Evolutionary conservation across 2,888 invertebrate genomes (phyloP).

Genomic region (Emmelina monodactyla): DNA sequence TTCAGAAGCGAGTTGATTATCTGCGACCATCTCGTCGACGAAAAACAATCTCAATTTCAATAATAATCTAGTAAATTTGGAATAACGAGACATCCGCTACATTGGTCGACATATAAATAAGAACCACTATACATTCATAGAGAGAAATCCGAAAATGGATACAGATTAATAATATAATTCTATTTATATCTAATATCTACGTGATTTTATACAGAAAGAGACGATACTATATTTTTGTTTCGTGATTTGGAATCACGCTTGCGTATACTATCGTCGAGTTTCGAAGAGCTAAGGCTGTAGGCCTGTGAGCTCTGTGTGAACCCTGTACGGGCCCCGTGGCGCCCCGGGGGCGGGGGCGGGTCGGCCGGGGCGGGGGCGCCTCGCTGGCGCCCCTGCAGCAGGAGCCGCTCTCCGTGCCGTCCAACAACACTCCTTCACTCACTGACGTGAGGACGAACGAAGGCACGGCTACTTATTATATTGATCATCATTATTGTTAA

Average conservation of each 20-base stretch:
- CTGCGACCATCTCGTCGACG: conserved; percentile 66
- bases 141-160: conserved; percentile 65
- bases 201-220: conserved; percentile 57
- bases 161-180: conserved; percentile 64
- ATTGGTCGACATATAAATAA: conserved; percentile 66
- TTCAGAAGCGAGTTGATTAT: too few species aligned
- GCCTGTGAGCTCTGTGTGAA: conserved; percentile 35
- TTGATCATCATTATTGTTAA: conserved; percentile 41
- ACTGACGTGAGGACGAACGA: conserved; percentile 46
- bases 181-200: conserved; percentile 59
- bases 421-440: conserved; percentile 20
- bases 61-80: conserved; percentile 65
- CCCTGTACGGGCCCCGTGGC: too few species aligned
- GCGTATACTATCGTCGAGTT: conserved; percentile 62
- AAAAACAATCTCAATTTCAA: conserved; percentile 41
- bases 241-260: conserved; percentile 62
- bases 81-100: conserved; percentile 63
- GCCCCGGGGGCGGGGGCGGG: too few species aligned
- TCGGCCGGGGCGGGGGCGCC: too few species aligned
- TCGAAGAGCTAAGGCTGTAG: conserved; percentile 48
- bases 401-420: conserved; percentile 19
- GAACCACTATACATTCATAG: conserved; percentile 66
- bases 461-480: conserved; percentile 61
- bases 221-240: conserved; percentile 44
- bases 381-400: conserved; percentile 19